phyloP scores from a whole-genome alignment of 2,888 invertebrate genomes.

The Dromius quadrimaculatus region DNA sequence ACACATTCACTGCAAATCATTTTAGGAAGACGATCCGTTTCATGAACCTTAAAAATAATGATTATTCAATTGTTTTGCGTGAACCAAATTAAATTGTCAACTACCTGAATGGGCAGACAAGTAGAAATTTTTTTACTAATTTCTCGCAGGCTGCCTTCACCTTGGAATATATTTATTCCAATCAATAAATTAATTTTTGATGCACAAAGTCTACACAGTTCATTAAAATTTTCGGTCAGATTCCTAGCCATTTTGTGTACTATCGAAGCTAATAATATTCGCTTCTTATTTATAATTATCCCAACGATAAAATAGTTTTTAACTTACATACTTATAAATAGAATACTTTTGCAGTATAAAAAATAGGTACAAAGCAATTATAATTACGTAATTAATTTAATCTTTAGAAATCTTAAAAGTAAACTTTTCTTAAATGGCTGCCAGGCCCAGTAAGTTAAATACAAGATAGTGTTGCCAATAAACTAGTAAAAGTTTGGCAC shows the following conservation, averaged over 20 bases:
- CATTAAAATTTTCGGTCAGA: constrained; percentile 61
- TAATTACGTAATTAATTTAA: not conserved
- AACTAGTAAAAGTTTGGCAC: too few species aligned
- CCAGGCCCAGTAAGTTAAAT: constrained; percentile 8
- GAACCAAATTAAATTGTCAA: not conserved
- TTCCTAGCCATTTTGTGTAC: constrained; percentile 55
- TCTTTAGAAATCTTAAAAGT: constrained; percentile 9
- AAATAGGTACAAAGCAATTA: not conserved
- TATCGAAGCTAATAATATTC: constrained; percentile 49
- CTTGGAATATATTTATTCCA: constrained; percentile 64
- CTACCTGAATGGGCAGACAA: constrained; percentile 72
- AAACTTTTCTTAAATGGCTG: constrained; percentile 45
- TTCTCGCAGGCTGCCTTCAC: constrained; percentile 68
- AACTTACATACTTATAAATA: constrained; percentile 8
- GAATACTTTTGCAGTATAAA: not conserved
- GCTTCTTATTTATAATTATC: constrained; percentile 6
- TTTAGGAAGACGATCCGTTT: constrained; percentile 71
- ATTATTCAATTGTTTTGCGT: not conserved
- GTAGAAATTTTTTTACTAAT: constrained; percentile 71
- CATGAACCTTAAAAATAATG: constrained; percentile 66
- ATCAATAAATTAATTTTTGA: constrained; percentile 63
- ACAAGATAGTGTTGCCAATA: constrained; percentile 1
- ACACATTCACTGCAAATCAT: constrained; percentile 71
- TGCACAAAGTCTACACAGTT: constrained; percentile 65
- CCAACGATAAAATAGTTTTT: not conserved